Conservation (phyloP, 1,140 invertebrate species). For the Brachionus asplanchnoidis region DNA sequence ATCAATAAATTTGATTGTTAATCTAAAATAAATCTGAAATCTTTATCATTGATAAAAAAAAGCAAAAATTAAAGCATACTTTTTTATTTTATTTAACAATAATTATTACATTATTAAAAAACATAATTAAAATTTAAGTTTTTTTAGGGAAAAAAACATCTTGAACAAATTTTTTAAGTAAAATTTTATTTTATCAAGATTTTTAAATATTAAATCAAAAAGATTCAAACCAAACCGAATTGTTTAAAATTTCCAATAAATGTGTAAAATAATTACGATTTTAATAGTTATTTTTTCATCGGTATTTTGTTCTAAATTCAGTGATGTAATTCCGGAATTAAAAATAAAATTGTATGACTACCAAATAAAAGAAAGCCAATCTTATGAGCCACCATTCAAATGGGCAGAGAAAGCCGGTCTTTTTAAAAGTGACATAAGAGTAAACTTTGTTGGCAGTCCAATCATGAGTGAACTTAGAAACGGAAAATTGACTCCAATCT, state of each 20-base stretch:
- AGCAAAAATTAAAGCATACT: too few relatives aligned
- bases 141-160: too few relatives aligned
- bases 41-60: not conserved
- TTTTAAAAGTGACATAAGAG: slow-evolving; percentile 46
- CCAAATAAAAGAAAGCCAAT: slow-evolving; percentile 43
- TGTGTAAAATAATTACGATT: not conserved
- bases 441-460: slow-evolving; percentile 46
- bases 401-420: slow-evolving; percentile 47
- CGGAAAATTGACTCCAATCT: slow-evolving; percentile 43
- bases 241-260: not conserved
- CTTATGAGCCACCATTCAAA: slow-evolving; percentile 44
- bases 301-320: not conserved
- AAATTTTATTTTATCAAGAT: not conserved
- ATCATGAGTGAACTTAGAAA: slow-evolving; percentile 42
- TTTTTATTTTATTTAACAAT: too few relatives aligned
- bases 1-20: not conserved
- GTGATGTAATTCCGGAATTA: not conserved
- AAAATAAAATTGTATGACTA: not conserved
- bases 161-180: too few relatives aligned
- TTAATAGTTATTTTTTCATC: not conserved
- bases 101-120: too few relatives aligned
- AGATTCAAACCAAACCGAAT: not conserved
- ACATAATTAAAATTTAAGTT: too few relatives aligned
- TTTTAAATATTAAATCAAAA: not conserved
- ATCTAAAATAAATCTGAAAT: not conserved